Evolutionary conservation across 2,113 vertebrate genomes (phyloP), one percentile per base, ranked within the genome.

Genomic region (Hippocampus guttulatus): DNA sequence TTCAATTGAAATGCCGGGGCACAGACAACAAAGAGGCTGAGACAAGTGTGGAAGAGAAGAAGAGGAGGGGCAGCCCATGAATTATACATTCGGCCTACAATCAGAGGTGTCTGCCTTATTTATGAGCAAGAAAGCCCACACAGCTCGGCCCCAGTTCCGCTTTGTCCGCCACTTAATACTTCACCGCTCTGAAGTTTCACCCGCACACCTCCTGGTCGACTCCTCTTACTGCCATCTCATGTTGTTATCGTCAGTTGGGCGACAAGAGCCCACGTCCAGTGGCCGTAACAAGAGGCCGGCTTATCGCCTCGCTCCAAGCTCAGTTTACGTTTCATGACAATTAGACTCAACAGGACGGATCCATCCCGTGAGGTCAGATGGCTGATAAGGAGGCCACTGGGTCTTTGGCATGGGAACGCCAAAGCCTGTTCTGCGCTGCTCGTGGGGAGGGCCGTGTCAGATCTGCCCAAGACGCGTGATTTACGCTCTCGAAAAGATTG

Each of bases 71-170:
- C 78, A 69, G 76, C 63, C 74, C 81, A 91, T 92, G 82, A 90
- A 92, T 92, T 91, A 92, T 90, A 89, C 86, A 92, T 93, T 78
- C 43, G 87, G 27, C 74, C 84, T 87, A 89, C 90, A 90, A 90
- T 89, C 89, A 80, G 87, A 86, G 85, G 83, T 76, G 84, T 76
- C 79, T 92, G 88, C 84, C 72, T 91, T 89, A 92, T 92, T 93
- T 88, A 93, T 92, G 87, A 91, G 91, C 73, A 27, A 74, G 73
- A 84, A 81, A 72, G 80, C 81, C 83, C 72, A 81, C 83, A 87
- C 87, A 82, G 86, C 85, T 83, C 61, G 70, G 85, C 84, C 71
- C 75, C 76, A 80, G 80, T 64, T 77, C 79, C 75, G 79, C 76
- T 91, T 90, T 88, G 89, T 89, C 81, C 85, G 79, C 81, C 80